Percentiles rank a stretch among this genome's conserved stretches.
Evolutionary conservation across 1,140 invertebrate species (phyloP).

Genomic region (Euwallacea similis): DNA sequence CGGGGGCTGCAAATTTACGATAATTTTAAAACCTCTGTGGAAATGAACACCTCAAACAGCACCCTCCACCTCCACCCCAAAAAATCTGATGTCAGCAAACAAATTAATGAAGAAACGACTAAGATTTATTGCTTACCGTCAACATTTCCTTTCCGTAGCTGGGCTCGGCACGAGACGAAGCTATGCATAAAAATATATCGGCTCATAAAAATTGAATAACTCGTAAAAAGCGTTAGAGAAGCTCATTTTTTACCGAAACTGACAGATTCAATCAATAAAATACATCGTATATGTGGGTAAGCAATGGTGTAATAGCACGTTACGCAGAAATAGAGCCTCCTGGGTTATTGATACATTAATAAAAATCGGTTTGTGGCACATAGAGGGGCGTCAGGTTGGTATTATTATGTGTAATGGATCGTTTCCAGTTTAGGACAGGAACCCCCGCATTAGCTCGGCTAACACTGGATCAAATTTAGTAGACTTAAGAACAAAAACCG

Average conservation of each 20-base stretch:
- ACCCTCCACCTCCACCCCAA: too few relatives aligned
- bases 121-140: not conserved
- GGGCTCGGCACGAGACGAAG: not conserved
- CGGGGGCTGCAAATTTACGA: too few relatives aligned
- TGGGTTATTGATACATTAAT: conserved; percentile 14
- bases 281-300: conserved; percentile 7
- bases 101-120: not conserved
- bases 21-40: too few relatives aligned
- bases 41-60: too few relatives aligned
- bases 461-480: too few relatives aligned
- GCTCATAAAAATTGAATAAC: conserved; percentile 20
- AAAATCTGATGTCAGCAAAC: not conserved
- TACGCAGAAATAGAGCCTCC: conserved; percentile 26
- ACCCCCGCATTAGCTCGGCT: too few relatives aligned
- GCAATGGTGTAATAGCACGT: conserved; percentile 24
- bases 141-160: not conserved
- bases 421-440: too few relatives aligned
- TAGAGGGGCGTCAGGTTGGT: too few relatives aligned
- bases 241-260: conserved; percentile 22
- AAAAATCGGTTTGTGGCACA: conserved; percentile 7
- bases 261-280: conserved; percentile 28
- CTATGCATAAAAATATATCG: conserved; percentile 23
- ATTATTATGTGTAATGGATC: too few relatives aligned
- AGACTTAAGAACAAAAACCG: too few relatives aligned
- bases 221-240: conserved; percentile 15